Base-by-base conservation (phyloP, 1,140 invertebrate genomes). In the Listronotus bonariensis region DNA sequence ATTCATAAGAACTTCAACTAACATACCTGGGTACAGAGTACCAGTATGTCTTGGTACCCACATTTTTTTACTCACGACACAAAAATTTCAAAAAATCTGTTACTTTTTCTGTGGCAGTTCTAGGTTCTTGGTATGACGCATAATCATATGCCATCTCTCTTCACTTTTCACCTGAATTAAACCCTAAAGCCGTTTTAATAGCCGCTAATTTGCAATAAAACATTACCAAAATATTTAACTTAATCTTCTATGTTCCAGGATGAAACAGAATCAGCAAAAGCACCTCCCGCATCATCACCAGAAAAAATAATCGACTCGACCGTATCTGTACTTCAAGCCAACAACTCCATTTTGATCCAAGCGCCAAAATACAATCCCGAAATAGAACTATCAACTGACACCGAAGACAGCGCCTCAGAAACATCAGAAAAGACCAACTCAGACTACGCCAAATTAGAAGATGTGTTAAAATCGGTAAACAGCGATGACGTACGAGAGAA, bases 351-450 rank as follows among this genome's bases (percentile, higher is more conserved):
- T 15, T 12, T 32, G 12, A 45, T 52, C 15, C 55, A 40, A 32
- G 40, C 42, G 5, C 48, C 53, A 3, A 72, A 72, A 34, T 75
- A 73, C 70, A 83, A 81, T 72, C 68, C 81, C n/a, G 86, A 87
- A 68, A 85, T 87, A 10, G 87, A 88, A 68, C 74, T 88, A 32
- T 84, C 83, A 3, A 85, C 84, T 7, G 85, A 86, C 57, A 85
- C 84, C 4, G 84, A 86, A 66, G 85, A 86, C 42, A 77, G 74
- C 52, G 74, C 74, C 10, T 77, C 75, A 0, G 76, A 77, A 67
- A 71, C 67, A 1, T 76, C 75, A 1, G 74, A 74, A 57, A 75
- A 74, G 53, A 61, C 68, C 12, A 34, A 65, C n/a, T 51, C 41
- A 11, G 72, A 73, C 53, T 51, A 67, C 26, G 32, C 54, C 0